Evolutionary conservation across 2,797 vertebrate genomes (phyloP).

Genomic region (Lindbergichthys nudifrons): DNA sequence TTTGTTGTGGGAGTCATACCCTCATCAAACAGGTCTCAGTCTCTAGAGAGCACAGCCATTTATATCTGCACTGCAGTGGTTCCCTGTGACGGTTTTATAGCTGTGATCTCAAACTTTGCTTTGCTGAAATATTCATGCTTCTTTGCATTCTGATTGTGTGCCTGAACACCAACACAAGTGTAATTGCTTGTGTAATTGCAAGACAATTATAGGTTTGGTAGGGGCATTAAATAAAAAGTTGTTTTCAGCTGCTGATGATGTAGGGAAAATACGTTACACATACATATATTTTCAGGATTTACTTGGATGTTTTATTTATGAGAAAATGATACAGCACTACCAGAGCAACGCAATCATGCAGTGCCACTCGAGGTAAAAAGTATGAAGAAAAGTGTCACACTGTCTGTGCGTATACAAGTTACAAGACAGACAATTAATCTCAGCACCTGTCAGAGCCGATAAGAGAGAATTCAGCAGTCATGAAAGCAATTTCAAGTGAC

Average conservation of each 20-base stretch:
- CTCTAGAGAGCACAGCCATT: constrained; percentile 42
- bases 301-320: constrained; percentile 13
- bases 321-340: neutral
- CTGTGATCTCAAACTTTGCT: constrained; percentile 53
- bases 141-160: constrained; percentile 49
- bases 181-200: constrained; percentile 71
- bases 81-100: constrained; percentile 14
- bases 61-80: constrained; percentile 19
- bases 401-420: constrained; percentile 15
- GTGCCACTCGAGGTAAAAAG: neutral
- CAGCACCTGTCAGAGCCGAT: constrained; percentile 54
- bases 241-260: constrained; percentile 19
- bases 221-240: constrained; percentile 26
- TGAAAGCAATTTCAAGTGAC: constrained; percentile 51
- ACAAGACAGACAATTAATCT: constrained; percentile 46
- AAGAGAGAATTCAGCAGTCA: constrained; percentile 38
- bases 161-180: constrained; percentile 34
- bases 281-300: constrained; percentile 9
- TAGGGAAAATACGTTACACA: constrained; percentile 3
- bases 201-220: constrained; percentile 52
- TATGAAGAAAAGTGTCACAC: constrained; percentile 7
- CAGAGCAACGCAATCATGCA: neutral
- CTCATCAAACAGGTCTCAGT: constrained; percentile 22
- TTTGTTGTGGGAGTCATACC: constrained; percentile 64
- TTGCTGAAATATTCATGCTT: constrained; percentile 69